Conservation (phyloP, 2,797 vertebrate genomes). For the Tympanoctomys barrerae region DNA sequence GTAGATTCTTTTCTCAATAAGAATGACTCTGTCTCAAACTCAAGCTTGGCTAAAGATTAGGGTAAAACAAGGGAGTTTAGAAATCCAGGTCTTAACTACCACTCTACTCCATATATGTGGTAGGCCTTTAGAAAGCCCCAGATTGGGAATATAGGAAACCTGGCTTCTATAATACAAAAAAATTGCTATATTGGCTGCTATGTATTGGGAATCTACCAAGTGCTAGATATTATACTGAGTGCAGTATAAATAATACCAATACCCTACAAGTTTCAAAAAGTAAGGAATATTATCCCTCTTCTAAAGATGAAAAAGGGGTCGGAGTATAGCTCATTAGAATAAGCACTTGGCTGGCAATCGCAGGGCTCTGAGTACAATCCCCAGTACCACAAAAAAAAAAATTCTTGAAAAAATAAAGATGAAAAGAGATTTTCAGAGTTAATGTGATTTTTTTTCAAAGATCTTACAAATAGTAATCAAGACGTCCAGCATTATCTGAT, state of each 20-base stretch:
- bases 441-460: background rate
- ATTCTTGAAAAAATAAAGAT: no score
- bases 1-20: conserved; percentile 25
- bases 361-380: no score
- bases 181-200: background rate
- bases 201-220: conserved; percentile 42
- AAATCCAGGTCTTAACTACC: conserved; percentile 35
- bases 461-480: conserved; percentile 22
- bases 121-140: conserved; percentile 57
- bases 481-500: conserved; percentile 31
- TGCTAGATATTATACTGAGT: background rate
- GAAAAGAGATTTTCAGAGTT: conserved; percentile 21
- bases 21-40: conserved; percentile 38
- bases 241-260: conserved; percentile 34
- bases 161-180: conserved; percentile 36
- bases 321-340: no score
- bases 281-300: conserved; percentile 24
- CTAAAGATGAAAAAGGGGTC: background rate
- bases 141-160: conserved; percentile 37
- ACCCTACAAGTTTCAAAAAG: background rate
- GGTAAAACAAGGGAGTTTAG: conserved; percentile 27
- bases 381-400: no score
- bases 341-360: no score
- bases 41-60: conserved; percentile 50
- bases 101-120: background rate